Evolutionary conservation across 2,797 vertebrate genomes (phyloP), one percentile per base, ranked within the genome.

Genomic region (Cyprinella venusta): DNA sequence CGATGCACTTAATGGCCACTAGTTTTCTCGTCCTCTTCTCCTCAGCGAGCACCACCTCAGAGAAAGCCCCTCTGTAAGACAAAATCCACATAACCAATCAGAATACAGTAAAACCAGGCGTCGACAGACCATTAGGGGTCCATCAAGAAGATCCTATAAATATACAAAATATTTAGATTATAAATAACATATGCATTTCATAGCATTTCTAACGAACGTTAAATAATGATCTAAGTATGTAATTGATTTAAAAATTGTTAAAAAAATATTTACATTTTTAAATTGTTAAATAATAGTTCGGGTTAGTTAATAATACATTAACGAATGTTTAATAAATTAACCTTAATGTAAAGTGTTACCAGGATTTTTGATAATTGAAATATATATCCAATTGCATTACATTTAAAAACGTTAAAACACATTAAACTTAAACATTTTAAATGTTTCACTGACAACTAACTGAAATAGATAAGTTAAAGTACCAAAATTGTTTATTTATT

Each of bases 1-100:
- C 93, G 16, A 99, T 99, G 88, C 98, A 99, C 89, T 99, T 99
- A 92, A 99, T 96, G 56, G 98, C 98, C 91, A 99, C 97, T 83
- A 99, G 88, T 90, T 94, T 97, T 92, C 89, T 95, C 0, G 96
- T 98, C 71, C 91, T 95, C 91, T 96, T 98, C 91, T 99, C 97
- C 90, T 99, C 97, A 0, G 97, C 98, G 90, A 99, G 95, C 89
- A 98, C 96, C 86, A 99, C 98, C 92, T 99, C 97, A 0, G 97
- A 99, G 93, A 99, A 99, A 18, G 97, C 97, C 7, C 97, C 97
- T 80, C 97, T 98, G 93, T 8, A 87, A 82, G 54, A 85, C 15
- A 82, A 69, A 19, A 77, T 36, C 3, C 36, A 54, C 33, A 65
- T 6, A 9, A 64, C 30, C 36, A 52, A 13, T 74, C 26, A 82